Conservation (phyloP, 92 coral and sea anemone genomes). For the Umimayanthus chanpuru region DNA sequence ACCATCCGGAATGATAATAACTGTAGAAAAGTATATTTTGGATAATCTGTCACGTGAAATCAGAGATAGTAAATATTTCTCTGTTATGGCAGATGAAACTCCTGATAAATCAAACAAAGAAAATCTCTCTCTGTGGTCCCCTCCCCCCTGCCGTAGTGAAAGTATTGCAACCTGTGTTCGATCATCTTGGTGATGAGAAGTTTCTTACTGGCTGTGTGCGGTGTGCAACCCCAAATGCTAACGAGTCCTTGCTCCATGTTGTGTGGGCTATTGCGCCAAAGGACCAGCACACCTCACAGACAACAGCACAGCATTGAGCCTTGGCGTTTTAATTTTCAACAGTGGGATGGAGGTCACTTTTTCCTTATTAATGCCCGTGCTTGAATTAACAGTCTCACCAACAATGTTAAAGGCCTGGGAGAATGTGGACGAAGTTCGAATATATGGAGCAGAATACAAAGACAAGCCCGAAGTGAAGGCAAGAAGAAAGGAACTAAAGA, state of each 20-base stretch:
- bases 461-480: too few species aligned
- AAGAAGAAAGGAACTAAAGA: too few species aligned
- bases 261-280: constrained; percentile 69
- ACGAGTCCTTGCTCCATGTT: constrained; percentile 66
- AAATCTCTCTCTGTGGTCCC: too few species aligned
- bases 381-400: constrained; percentile 37
- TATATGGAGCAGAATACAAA: constrained; percentile 48
- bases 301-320: constrained; percentile 44
- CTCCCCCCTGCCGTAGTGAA: too few species aligned
- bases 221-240: constrained; percentile 54
- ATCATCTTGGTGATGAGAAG: constrained; percentile 48
- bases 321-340: too few species aligned
- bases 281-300: constrained; percentile 54
- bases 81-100: too few species aligned
- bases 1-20: too few species aligned
- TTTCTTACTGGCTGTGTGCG: constrained; percentile 58
- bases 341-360: constrained; percentile 46
- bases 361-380: constrained; percentile 35
- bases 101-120: too few species aligned
- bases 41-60: too few species aligned
- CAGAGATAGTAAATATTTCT: too few species aligned
- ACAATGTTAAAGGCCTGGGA: constrained; percentile 49
- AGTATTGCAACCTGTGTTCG: constrained; percentile 45
- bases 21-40: too few species aligned
- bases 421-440: constrained; percentile 32